Percentiles rank a stretch among this genome's conserved stretches.
These are phyloP conservation scores for Bombus balteatus DNA, from an alignment of 1,140 invertebrate species.

Conservation along the genomic window DNA sequence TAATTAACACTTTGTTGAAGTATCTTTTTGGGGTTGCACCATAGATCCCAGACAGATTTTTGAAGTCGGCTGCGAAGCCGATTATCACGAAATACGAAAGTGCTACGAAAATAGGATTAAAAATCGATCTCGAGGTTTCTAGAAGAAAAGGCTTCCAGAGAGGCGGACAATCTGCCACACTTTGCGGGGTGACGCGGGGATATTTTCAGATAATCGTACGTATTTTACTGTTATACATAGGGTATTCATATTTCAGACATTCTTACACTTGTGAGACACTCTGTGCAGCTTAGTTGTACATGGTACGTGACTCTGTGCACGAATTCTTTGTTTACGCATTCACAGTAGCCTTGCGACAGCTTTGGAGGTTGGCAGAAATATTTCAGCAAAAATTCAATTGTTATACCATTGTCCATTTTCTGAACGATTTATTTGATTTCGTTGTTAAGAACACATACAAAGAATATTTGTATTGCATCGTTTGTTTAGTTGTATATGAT, in stretches of 20 bases:
- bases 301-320: constrained; percentile 6
- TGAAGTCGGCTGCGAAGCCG: constrained; percentile 46
- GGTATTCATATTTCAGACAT: constrained; percentile 12
- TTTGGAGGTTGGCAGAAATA: constrained; percentile 48
- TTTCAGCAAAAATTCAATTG: neutral
- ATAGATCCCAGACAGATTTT: constrained; percentile 50
- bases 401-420: neutral
- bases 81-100: constrained; percentile 6
- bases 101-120: constrained; percentile 38
- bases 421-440: neutral
- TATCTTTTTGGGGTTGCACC: constrained; percentile 35
- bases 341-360: constrained; percentile 5
- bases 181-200: constrained; percentile 59
- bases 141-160: constrained; percentile 43
- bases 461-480: neutral
- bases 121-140: constrained; percentile 57
- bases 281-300: neutral
- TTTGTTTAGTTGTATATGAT: neutral
- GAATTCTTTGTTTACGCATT: constrained; percentile 46
- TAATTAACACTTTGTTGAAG: constrained; percentile 60
- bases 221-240: constrained; percentile 34
- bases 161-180: constrained; percentile 51
- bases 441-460: neutral
- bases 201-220: constrained; percentile 63
- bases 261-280: neutral